Evolutionary conservation across 2,797 vertebrate genomes (phyloP), one percentile per base, ranked within the genome.

Genomic region (Tympanoctomys barrerae): DNA sequence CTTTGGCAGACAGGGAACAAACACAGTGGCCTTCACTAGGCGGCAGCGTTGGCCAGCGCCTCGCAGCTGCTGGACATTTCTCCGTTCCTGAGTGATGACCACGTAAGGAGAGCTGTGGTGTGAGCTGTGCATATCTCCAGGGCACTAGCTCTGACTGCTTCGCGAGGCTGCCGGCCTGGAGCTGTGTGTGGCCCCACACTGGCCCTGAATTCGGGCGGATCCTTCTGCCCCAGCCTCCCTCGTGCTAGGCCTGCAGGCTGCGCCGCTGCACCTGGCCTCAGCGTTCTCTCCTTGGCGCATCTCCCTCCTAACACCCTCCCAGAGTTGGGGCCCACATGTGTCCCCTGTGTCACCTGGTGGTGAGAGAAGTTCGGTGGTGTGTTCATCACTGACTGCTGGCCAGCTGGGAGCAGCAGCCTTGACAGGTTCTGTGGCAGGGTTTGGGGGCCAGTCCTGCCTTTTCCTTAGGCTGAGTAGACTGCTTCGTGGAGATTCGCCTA

Each of bases 11-110:
- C 49, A 12, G 62, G 42, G 39, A 66, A 24, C 90, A 57, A 13
- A 26, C 5, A 42, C 13, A 11, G 5, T 12, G 11, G 36, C 21
- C 9, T 82, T 87, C n/a, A 64, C 68, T 62, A 71, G 70, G 19
- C 80, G 61, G 39, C 87, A 83, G 83, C 19, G 64, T 59, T 68
- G 59, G 91, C n/a, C 64, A 49, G 87, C 81, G 83, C 18, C 79
- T 89, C 88, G 57, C 75, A 96, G 73, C 61, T 81, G n/a, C 71
- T 94, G 93, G 81, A 84, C 54, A 42, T 75, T 80, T 85, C 49
- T 93, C 88, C 78, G 49, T 95, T 96, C 46, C 71, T 52, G 49
- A 81, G 49, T 62, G 85, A 82, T 81, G 66, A 73, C 82, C 31
- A 19, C 73, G 93, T 95, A 46, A 33, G 2, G 68, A 62, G 59